Evolutionary conservation across 2,113 vertebrate genomes (phyloP), one percentile per base, ranked within the genome.

Genomic region (Pangasianodon gigas): DNA sequence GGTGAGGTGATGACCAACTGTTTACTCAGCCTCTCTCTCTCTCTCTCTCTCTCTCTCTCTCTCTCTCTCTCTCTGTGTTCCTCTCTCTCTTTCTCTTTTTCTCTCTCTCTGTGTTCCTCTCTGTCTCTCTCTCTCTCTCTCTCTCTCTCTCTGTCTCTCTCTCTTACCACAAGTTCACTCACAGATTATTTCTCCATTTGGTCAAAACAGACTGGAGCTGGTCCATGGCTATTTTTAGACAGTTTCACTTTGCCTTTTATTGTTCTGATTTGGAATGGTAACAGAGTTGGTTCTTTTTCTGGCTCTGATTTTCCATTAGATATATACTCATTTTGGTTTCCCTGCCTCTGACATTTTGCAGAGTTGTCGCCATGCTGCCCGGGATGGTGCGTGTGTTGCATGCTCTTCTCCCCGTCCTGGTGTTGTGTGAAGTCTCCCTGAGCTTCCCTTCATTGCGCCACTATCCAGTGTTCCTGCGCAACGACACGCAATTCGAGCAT

Each of bases 291-390:
- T 84, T 44, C n/a, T 74, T 89, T 77, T 77, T 54, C 46, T 83
- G 60, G 24, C 52, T 88, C 18, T 29, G 51, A 41, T 75, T 37
- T 85, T 65, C 37, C 0, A 2, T 67, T 67, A 32, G 29, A 81
- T n/a, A 60, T 58, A 32, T 6, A 41, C 13, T 69, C 2, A 86
- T 54, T 86, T 6, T 52, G 24, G 54, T 87, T 82, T 29, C 16
- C 29, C 13, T 32, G 14, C 29, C 14, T 56, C 88, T 60, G 80
- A 44, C 86, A 32, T 32, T 87, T 75, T 19, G 52, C 94, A 98
- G 97, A 96, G 96, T 95, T 95, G 96, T 97, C 95, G 96, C 96
- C 96, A 99, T 99, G 98, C 96, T 96, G 95, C 95, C 96, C 89
- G 97, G 97, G 97, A 96, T 92, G 60, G 95, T 95, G 93, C 90